Base-by-base conservation (phyloP, 2,113 vertebrate species). In the Scopus umbretta region DNA sequence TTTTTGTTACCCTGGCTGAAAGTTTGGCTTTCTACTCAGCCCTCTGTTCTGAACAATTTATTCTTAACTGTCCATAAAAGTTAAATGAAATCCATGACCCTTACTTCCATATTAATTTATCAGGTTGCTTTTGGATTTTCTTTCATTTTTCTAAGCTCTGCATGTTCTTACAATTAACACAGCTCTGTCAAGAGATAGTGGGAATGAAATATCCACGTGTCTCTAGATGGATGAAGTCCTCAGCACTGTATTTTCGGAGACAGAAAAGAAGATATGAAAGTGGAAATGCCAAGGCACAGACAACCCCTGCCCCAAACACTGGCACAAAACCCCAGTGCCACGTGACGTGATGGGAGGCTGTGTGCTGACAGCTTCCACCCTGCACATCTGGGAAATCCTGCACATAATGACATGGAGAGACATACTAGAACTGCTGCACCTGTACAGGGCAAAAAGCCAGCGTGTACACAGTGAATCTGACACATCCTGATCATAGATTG, bases 381-480 rank as follows among this genome's bases (percentile, higher is more conserved):
- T 32, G 43, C 38, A 50, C n/a, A 34, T 38, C 76, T 79, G 80
- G 52, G 87, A 63, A 52, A 91, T 6, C 20, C 73, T 50, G 32
- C 32, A 2, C 26, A 2, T 6, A 4, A 34, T 23, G 67, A 42
- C 86, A 30, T 3, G 23, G 6, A 81, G 38, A 89, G 32, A 59
- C 47, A 66, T 2, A 10, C 22, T 86, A 80, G 75, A 26, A 19
- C 36, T 19, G 53, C 42, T 80, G 36, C 62, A 80, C 22, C 22
- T 45, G 65, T 38, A 38, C n/a, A 59, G 72, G 83, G 89, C 55
- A 78, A 42, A 63, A 6, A 63, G 61, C 86, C 76, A 94, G 68
- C 65, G 27, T 0, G 0, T 30, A 30, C 55, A 19, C 22, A 40
- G 38, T 0, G 0, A 81, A 7, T 55, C 38, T 61, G 73, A 81